These are phyloP conservation scores for Panonychus citri DNA, from an alignment of 1,140 invertebrate species.

Conservation along the genomic window DNA sequence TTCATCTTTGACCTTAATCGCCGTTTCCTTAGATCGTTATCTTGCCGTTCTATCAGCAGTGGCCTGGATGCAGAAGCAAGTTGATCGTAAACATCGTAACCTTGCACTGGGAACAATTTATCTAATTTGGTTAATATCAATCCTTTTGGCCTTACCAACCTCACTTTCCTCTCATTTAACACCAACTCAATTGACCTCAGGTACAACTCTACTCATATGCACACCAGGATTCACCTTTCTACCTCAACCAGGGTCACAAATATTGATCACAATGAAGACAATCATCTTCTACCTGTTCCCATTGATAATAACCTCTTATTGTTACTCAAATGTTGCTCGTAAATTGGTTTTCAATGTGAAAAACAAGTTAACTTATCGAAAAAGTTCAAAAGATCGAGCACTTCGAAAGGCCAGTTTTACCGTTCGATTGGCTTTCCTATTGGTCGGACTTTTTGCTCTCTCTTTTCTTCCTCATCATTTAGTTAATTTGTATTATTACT, in stretches of 20 bases:
- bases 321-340: neutral
- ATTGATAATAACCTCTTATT: neutral
- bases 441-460: neutral
- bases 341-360: neutral
- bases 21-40: neutral
- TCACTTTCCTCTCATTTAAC: neutral
- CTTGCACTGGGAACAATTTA: neutral
- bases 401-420: neutral
- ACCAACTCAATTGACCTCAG: neutral
- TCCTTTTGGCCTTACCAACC: neutral
- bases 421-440: neutral
- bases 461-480: neutral
- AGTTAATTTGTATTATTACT: neutral
- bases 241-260: neutral
- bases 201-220: neutral
- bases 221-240: neutral
- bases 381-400: neutral
- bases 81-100: neutral
- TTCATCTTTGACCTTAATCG: neutral
- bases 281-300: neutral
- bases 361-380: neutral
- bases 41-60: neutral
- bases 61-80: neutral
- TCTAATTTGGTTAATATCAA: neutral
- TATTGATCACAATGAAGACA: neutral